Base-by-base conservation (phyloP, 2,888 invertebrate genomes). In the Electrophaes corylata region DNA sequence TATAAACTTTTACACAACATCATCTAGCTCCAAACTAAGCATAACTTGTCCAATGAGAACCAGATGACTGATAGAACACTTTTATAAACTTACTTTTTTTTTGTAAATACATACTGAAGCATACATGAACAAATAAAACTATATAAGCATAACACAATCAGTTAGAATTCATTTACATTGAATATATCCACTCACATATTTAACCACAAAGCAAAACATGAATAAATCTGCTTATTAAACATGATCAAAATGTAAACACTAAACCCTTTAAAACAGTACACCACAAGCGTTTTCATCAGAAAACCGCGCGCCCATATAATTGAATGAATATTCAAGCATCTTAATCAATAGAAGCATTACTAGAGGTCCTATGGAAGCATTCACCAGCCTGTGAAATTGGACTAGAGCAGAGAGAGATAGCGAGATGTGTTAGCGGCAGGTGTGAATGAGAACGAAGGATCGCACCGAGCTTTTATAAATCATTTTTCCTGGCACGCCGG, bases 291-390 rank as follows among this genome's bases (percentile, higher is more conserved):
- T 83, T 83, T 83, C 82, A 81, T 81, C 81, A 81, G 79, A 77
- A 77, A 87, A 79, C 83, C 81, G 71, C 79, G 76, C 70, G 72
- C 76, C 78, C 82, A 84, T 84, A 83, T 89, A 90, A 91, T 90
- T 90, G 89, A 86, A 89, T 91, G 90, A 89, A 90, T 90, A 91
- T 90, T 90, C 90, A 89, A 82, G 80, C 82, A 81, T 87, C 89
- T 89, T 91, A 90, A 91, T 91, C 90, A 91, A 91, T 91, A 86
- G 84, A 77, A 78, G 86, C 79, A 88, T 89, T 90, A 89, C 86
- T 74, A 76, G 79, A 80, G 53, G 81, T 82, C 79, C 83, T 84
- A 81, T 79, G 78, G 84, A 83, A 79, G 83, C 81, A 83, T 71
- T 76, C 87, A 89, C 75, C 86, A 81, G 88, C 81, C 88, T 89